Evolutionary conservation across 37 sponge, comb jelly and placozoan species (phyloP), one percentile per base, ranked within the genome.

Genomic region (Halichondria panicea): DNA sequence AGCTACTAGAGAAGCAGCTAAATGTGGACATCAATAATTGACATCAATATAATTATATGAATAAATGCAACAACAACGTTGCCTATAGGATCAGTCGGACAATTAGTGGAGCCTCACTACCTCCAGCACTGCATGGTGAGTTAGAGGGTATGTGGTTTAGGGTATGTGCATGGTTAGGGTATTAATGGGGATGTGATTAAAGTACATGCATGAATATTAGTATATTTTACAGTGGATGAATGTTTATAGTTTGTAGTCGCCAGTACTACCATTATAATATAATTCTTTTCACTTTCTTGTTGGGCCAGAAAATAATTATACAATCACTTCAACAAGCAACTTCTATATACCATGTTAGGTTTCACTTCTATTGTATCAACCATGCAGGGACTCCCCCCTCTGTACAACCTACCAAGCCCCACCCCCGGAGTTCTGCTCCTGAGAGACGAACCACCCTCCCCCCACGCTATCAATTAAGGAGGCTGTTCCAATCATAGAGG

Each of bases 361-460:
- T 28, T 7, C 55, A 25, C 50, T 30, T 66, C 12, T 19, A 12
- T 55, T 50, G 3, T 43, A 39, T 30, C 30, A 45, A 13, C 27
- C 55, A 37, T 55, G 0, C 68, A 90, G 91, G 91, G 91, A 48
- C 78, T 85, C 11, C 86, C 86, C 15, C 72, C 81, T 22, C 43
- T 82, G 24, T 35, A 52, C 0, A 60, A 35, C 8, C 3, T 61
- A 5, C 72, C 68, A 15, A 32, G 41, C n/a, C 64, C 52, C 4
- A 55, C 57, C 21, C 1, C 55, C 32, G 13, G 24, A 41, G 22
- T 12, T 8, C 34, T 22, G 48, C 82, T 52, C 66, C 57, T 1
- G 25, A 31, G 4, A 33, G 63, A 8, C 69, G 57, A 12, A 38
- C 32, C 9, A 43, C 33, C 30, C 71, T 88, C 4, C 78, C 72